Base-by-base conservation (phyloP, 2,113 vertebrate species). In the Taurulus bubalis region DNA sequence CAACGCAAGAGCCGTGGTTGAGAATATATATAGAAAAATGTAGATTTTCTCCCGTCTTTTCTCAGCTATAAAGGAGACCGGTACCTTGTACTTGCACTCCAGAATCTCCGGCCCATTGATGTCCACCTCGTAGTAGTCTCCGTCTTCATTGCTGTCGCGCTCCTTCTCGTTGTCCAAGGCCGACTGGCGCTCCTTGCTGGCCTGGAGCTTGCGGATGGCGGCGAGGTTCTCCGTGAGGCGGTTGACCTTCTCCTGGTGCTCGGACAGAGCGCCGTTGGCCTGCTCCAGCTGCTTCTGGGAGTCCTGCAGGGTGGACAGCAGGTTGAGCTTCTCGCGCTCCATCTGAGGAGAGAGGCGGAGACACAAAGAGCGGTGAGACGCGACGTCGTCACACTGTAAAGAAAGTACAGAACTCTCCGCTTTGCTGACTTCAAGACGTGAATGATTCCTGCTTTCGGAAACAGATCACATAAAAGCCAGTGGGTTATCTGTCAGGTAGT, bases 91-190 rank as follows among this genome's bases (percentile, higher is more conserved):
- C 90, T 99, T 99, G 95, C 98, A 99, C 89, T 98, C 97, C 85
- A 99, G 90, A 82, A 99, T 99, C 92, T 99, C 98, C 0, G 97
- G 98, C 10, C 98, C 98, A 0, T 99, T 96, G 92, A 99, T 99
- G 90, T 99, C 98, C 79, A 99, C 97, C 83, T 99, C 98, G 0
- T 99, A 99, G 92, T 99, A 99, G 89, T 99, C 98, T 1, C 96
- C 97, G 45, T 99, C 98, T 74, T 99, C 98, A 0, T 97, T 96
- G 91, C 98, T 99, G 65, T 99, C 98, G 0, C 96, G 95, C 36
- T 99, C 98, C 82, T 98, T 98, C 94, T 99, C 98, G 0, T 96
- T 97, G 93, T 99, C 98, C 47, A 99, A 93, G 47, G 97, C 97
- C 0, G 97, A 97, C 93, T 98, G 98, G 22, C 96, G 97, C 85